Percentiles rank a stretch among this genome's conserved stretches.
These are phyloP conservation scores for Ceratina australensis DNA, from an alignment of 1,140 invertebrate species.

Conservation along the genomic window DNA sequence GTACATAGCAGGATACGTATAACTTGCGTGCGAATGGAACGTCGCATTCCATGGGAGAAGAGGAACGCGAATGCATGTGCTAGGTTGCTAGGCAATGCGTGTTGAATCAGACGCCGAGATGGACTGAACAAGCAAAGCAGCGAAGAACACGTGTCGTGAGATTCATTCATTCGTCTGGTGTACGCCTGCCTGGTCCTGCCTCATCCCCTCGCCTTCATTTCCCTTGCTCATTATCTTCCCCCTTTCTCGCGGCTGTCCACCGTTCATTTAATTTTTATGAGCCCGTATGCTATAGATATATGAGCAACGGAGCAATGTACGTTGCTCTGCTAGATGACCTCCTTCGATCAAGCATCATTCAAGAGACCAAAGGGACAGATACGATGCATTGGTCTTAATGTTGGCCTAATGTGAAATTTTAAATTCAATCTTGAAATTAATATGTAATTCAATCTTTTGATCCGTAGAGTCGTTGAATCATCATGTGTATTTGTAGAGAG, in stretches of 20 bases:
- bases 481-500: too few relatives aligned
- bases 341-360: neutral
- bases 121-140: conserved; percentile 55
- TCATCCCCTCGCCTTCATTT: conserved; percentile 45
- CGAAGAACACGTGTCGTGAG: conserved; percentile 57
- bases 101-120: conserved; percentile 50
- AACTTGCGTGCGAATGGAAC: neutral
- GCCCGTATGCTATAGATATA: conserved; percentile 27
- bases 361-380: neutral
- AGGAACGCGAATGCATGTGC: conserved; percentile 36
- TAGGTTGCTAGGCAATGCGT: conserved; percentile 37
- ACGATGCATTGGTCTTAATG: too few relatives aligned
- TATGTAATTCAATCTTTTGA: too few relatives aligned
- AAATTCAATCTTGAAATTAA: neutral
- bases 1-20: too few relatives aligned
- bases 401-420: neutral
- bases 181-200: conserved; percentile 5
- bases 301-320: conserved; percentile 18
- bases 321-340: conserved; percentile 25
- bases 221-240: conserved; percentile 49
- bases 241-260: conserved; percentile 46
- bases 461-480: too few relatives aligned
- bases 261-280: conserved; percentile 49
- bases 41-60: conserved; percentile 22
- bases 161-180: conserved; percentile 64